Percentiles rank a stretch among this genome's conserved stretches.
Conservation (phyloP, 2,113 vertebrate genomes). For the Menura novaehollandiae region DNA sequence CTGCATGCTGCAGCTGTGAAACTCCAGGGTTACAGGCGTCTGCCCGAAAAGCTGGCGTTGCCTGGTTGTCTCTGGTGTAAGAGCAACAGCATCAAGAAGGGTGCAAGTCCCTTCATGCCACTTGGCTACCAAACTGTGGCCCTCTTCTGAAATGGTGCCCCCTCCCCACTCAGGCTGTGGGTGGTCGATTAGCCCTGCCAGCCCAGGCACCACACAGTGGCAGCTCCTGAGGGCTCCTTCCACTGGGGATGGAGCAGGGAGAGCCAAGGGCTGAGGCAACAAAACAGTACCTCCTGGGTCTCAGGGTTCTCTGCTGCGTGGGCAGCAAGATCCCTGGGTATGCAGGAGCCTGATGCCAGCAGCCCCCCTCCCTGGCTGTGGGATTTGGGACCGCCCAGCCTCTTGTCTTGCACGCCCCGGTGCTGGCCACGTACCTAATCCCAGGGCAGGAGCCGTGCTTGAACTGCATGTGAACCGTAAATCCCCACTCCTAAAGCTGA, state of each 20-base stretch:
- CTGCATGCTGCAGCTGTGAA: not conserved
- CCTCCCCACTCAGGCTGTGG: not conserved
- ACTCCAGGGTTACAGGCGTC: fast-evolving
- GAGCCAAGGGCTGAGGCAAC: not conserved
- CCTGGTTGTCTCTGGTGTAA: fast-evolving
- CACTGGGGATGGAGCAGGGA: fast-evolving
- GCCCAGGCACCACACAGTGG: fast-evolving
- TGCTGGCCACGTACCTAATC: not conserved
- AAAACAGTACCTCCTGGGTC: fast-evolving
- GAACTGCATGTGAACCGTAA: conserved; percentile 46
- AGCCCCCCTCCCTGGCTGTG: not conserved
- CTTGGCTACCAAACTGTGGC: fast-evolving
- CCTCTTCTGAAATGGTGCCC: not conserved
- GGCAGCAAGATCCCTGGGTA: not conserved
- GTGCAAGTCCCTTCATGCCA: not conserved
- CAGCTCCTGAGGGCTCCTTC: not conserved
- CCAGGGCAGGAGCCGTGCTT: conserved; percentile 2
- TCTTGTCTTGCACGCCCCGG: not conserved
- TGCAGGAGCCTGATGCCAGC: not conserved
- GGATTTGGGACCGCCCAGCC: not conserved
- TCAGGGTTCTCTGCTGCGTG: fast-evolving
- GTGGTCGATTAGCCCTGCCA: not conserved
- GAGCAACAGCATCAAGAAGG: not conserved
- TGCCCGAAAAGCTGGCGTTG: not conserved
- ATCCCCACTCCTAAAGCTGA: not conserved